phyloP scores from a whole-genome alignment of 2,113 vertebrate species.

The Neodon shergylaensis region DNA sequence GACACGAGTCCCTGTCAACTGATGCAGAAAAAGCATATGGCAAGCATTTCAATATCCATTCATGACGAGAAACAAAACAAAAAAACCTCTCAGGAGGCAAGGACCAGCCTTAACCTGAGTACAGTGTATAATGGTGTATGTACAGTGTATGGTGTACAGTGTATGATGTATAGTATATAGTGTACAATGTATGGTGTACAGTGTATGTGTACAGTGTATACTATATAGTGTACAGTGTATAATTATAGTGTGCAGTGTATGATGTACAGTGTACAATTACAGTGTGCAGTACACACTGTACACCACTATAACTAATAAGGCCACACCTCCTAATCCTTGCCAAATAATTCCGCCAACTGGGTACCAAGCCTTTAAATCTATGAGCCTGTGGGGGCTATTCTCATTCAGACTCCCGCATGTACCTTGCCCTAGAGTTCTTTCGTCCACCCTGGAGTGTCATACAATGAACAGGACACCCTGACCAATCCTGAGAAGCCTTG shows the following conservation, averaged over 20 bases:
- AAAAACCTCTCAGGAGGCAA: background rate
- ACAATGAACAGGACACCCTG: background rate
- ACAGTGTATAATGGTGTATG: background rate
- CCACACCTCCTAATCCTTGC: background rate
- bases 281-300: too few species aligned
- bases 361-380: background rate
- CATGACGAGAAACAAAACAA: background rate
- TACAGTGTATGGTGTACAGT: too few species aligned
- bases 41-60: conserved; percentile 2
- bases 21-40: background rate
- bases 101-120: background rate
- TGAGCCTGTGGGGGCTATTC: background rate
- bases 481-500: background rate
- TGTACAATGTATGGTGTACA: too few species aligned
- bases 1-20: background rate
- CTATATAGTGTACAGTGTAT: too few species aligned
- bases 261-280: too few species aligned
- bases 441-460: background rate
- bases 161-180: too few species aligned
- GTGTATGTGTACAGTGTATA: too few species aligned
- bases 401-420: background rate
- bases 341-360: background rate
- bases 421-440: background rate
- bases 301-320: background rate
- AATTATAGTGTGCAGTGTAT: too few species aligned